Evolutionary conservation across 2,113 vertebrate genomes (phyloP).

Genomic region (Urocolius indicus): DNA sequence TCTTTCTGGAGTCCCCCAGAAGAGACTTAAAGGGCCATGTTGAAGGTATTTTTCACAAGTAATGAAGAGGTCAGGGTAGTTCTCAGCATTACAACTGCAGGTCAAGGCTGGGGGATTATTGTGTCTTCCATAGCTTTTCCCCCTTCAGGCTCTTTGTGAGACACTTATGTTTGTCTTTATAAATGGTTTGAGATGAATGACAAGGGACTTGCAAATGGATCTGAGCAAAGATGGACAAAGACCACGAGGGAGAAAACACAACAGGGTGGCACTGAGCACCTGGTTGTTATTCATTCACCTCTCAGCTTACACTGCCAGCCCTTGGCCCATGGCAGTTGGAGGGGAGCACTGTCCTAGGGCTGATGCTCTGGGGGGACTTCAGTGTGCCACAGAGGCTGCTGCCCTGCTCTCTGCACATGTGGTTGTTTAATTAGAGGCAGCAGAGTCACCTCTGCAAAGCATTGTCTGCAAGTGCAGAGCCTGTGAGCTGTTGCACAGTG

Average conservation of each 20-base stretch:
- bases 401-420: background rate
- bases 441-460: background rate
- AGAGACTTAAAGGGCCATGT: background rate
- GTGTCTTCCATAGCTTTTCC: background rate
- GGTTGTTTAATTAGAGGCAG: background rate
- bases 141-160: background rate
- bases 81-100: background rate
- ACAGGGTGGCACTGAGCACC: background rate
- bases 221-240: background rate
- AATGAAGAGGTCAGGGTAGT: background rate
- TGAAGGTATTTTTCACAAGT: background rate
- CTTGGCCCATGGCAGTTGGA: fast-evolving
- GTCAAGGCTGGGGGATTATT: background rate
- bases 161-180: background rate
- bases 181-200: background rate
- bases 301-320: background rate
- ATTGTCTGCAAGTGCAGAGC: fast-evolving
- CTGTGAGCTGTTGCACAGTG: fast-evolving
- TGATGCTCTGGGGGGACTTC: background rate
- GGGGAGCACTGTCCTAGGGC: background rate
- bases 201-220: background rate
- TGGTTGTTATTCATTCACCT: background rate
- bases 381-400: background rate
- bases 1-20: background rate
- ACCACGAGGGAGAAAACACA: background rate